Evolutionary conservation across 2,797 vertebrate genomes (phyloP).

Genomic region (Remorina albescens): DNA sequence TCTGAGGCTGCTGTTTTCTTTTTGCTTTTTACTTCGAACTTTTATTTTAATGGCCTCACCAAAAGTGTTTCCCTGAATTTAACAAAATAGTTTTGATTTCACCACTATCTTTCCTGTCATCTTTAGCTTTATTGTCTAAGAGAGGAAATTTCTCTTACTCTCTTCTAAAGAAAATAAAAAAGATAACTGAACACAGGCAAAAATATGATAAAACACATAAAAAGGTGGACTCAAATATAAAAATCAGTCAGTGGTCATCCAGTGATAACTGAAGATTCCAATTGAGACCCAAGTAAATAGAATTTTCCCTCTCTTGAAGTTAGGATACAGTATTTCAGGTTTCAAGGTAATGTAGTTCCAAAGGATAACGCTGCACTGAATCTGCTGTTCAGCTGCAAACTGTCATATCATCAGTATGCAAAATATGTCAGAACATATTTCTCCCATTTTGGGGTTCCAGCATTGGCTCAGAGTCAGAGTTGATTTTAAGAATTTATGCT

Average conservation of each 20-base stretch:
- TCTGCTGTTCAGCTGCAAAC: too few species aligned
- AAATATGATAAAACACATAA: neutral
- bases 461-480: too few species aligned
- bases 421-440: too few species aligned
- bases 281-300: too few species aligned
- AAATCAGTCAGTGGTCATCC: neutral
- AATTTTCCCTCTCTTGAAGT: too few species aligned
- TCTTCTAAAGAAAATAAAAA: neutral
- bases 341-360: too few species aligned
- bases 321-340: too few species aligned
- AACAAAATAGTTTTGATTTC: neutral
- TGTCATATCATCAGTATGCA: too few species aligned
- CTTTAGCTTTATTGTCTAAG: neutral
- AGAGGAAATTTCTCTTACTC: neutral
- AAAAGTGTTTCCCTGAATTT: neutral
- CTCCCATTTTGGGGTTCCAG: too few species aligned
- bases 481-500: too few species aligned
- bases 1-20: constrained; percentile 3
- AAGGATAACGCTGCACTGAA: too few species aligned
- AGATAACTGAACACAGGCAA: neutral
- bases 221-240: neutral
- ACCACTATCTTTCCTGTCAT: neutral
- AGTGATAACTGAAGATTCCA: too few species aligned
- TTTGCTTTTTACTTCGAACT: constrained; percentile 9
- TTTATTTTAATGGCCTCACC: neutral